Evolutionary conservation across 1,140 invertebrate genomes (phyloP).

Genomic region (Drosophila nasuta): DNA sequence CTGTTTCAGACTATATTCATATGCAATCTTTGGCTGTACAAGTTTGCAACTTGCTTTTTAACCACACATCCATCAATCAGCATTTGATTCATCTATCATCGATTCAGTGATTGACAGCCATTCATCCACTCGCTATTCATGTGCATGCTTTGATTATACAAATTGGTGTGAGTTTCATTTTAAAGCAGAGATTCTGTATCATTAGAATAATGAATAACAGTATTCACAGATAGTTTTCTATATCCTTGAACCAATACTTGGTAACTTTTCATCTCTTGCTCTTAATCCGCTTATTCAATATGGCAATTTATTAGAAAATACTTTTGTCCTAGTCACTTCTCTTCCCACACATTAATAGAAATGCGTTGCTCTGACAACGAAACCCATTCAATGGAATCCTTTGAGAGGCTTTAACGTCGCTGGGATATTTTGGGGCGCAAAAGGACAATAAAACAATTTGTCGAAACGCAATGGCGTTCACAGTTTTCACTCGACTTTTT

Average conservation of each 20-base stretch:
- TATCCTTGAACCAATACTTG: too few relatives aligned
- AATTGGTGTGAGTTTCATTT: constrained; percentile 21
- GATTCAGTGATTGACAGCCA: constrained; percentile 1
- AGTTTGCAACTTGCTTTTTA: not conserved
- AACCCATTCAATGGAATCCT: constrained; percentile 17
- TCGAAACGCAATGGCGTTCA: constrained; percentile 69
- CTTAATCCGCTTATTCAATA: not conserved
- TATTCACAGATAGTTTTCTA: not conserved
- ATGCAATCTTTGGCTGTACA: not conserved
- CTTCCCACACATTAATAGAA: constrained; percentile 8
- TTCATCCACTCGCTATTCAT: not conserved
- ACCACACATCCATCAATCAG: not conserved
- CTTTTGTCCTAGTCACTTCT: not conserved
- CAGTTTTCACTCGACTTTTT: constrained; percentile 56
- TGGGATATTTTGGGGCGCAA: constrained; percentile 23
- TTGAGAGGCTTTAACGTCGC: constrained; percentile 37
- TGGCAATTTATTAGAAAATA: constrained; percentile 22
- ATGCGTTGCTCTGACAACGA: constrained; percentile 18
- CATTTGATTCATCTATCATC: not conserved
- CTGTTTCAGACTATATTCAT: not conserved
- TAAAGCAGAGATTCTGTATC: not conserved
- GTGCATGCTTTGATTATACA: not conserved
- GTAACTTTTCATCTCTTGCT: not conserved
- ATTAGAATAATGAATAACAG: not conserved
- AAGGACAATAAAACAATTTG: constrained; percentile 71